Evolutionary conservation across 2,888 invertebrate species (phyloP), one percentile per base, ranked within the genome.

Genomic region (Drosophila suboccidentalis): DNA sequence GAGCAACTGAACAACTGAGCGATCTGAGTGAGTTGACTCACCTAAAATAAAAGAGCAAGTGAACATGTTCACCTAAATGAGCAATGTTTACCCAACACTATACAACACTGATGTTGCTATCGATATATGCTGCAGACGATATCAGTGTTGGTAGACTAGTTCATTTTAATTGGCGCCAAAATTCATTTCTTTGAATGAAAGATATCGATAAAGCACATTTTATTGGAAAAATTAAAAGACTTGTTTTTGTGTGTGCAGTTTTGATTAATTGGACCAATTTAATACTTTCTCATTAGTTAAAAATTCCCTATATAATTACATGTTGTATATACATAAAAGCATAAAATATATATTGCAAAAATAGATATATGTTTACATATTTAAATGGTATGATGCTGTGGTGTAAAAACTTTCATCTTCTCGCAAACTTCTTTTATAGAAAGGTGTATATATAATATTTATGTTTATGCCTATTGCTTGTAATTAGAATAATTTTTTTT

Each of bases 331-430:
- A 80, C 80, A 79, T 85, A 83, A 85, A 80, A 77, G 83, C 86
- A 87, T 80, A 85, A 83, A 82, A 86, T 80, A 80, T 80, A 84
- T 82, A 80, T 87, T 82, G 82, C 85, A 82, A 82, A 82, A 82
- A 82, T 87, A 77, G 77, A 79, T 29, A 76, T 58, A 55, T 57
- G 60, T 59, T 41, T 46, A 74, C 68, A 59, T 67, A 53, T 58
- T 66, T 75, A 68, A 71, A 75, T 73, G 70, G 75, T 78, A 72
- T 83, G 78, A 72, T 83, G 78, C 65, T 71, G 78, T 75, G 66
- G 58, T 79, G 71, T 74, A 77, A 78, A 80, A 73, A 51, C 26
- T 55, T 43, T 29, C 38, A 70, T 53, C 41, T 46, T 50, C 36
- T 60, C 47, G 67, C 46, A 50, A 78, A 34, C 53, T 49, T 38